Conservation (phyloP, 2,797 vertebrate species). For the Synaphobranchus kaupii region DNA sequence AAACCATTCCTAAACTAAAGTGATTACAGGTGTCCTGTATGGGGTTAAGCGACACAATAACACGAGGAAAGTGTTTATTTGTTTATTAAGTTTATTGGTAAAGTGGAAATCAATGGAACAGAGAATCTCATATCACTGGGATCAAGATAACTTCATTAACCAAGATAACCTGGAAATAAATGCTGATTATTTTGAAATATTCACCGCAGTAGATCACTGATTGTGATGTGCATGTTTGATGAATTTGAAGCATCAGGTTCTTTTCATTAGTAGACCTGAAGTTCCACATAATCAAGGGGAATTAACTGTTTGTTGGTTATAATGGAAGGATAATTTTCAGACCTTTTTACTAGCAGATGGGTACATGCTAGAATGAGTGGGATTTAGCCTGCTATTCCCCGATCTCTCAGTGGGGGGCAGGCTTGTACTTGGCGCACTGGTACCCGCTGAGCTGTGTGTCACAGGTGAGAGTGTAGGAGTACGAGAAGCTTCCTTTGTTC, state of each 20-base stretch:
- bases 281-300: background rate
- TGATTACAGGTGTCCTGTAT: no score
- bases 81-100: background rate
- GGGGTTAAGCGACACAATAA: background rate
- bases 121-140: background rate
- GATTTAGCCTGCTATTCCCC: background rate
- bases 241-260: background rate
- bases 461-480: slow-evolving; percentile 29
- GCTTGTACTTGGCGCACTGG: slow-evolving; percentile 15
- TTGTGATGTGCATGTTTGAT: background rate
- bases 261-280: background rate
- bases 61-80: background rate
- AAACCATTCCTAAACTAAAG: no score
- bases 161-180: background rate
- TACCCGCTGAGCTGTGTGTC: slow-evolving; percentile 8
- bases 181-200: background rate
- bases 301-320: slow-evolving; percentile 29
- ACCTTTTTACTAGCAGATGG: no score
- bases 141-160: background rate
- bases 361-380: background rate
- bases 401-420: background rate
- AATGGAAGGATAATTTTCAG: background rate
- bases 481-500: background rate
- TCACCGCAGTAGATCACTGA: background rate
- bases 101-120: background rate